These are phyloP conservation scores for Abramis brama DNA, from an alignment of 2,113 vertebrate genomes.

Conservation along the genomic window DNA sequence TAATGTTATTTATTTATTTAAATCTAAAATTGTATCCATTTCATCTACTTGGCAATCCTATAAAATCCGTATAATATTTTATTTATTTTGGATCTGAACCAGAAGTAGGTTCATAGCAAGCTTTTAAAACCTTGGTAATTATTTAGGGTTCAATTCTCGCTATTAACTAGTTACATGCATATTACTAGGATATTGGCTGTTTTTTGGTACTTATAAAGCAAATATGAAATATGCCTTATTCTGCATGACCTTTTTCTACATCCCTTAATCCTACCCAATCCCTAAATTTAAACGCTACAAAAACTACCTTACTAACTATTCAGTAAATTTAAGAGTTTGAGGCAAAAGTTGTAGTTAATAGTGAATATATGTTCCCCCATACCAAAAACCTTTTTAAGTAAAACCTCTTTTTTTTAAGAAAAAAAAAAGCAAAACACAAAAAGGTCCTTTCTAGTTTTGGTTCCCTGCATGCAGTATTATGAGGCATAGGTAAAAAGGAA, in stretches of 20 bases:
- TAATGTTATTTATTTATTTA: background rate
- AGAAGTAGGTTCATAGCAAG: background rate
- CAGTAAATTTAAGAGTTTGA: too few relatives aligned
- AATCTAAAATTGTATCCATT: background rate
- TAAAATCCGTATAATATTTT: background rate
- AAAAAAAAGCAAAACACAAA: background rate
- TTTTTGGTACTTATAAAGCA: too few relatives aligned
- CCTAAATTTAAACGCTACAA: too few relatives aligned
- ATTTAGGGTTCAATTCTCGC: too few relatives aligned
- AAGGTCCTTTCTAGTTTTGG: conserved; percentile 46
- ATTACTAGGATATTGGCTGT: too few relatives aligned
- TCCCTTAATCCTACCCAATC: too few relatives aligned
- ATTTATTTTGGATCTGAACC: background rate
- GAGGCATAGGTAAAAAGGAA: conserved; percentile 54
- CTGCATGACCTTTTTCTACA: too few relatives aligned
- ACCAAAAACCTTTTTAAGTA: background rate
- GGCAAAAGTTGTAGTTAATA: too few relatives aligned
- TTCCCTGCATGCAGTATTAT: conserved; percentile 55
- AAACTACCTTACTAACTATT: too few relatives aligned
- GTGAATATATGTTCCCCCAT: too few relatives aligned
- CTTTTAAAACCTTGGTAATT: background rate
- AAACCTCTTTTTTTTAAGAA: conserved; percentile 4
- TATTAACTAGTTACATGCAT: too few relatives aligned
- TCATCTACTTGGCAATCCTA: background rate
- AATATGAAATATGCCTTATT: too few relatives aligned